A percentile compares a stretch with the other conserved stretches of the same genome.
Conservation (phyloP, 2,797 vertebrate genomes). For the Poeciliopsis presidionis region DNA sequence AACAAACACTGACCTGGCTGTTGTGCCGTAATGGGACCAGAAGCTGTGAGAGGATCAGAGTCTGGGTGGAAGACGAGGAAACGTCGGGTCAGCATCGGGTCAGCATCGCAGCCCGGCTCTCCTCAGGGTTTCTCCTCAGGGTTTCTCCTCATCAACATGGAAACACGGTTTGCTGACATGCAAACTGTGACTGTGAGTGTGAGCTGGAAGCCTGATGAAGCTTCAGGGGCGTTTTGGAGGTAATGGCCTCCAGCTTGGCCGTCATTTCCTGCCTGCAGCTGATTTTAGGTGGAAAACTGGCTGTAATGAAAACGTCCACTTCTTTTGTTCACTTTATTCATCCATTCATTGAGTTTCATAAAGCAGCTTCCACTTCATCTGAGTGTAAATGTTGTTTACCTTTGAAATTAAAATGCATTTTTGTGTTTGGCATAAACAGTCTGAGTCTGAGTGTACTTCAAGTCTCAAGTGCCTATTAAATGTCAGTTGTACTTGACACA, state of each 20-base stretch:
- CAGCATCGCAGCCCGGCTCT: not conserved
- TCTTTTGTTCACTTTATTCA: not conserved
- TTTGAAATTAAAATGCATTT: not conserved
- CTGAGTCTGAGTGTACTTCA: not conserved
- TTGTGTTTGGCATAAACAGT: not conserved
- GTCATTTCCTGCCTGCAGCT: conserved; percentile 29
- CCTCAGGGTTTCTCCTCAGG: conserved; percentile 29
- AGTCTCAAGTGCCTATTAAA: not conserved
- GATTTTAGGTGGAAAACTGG: conserved; percentile 17
- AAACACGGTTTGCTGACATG: conserved; percentile 19
- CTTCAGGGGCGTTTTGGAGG: conserved; percentile 10
- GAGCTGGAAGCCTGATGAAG: conserved; percentile 12
- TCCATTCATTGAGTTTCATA: not conserved
- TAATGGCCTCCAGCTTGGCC: conserved; percentile 26
- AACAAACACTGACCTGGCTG: conserved; percentile 65
- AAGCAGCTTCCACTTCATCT: not conserved
- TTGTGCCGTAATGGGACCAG: conserved; percentile 37
- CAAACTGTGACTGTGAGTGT: not conserved
- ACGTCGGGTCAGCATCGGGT: not conserved
- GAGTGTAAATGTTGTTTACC: not conserved
- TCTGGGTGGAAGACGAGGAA: conserved; percentile 15
- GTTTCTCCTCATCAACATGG: conserved; percentile 8
- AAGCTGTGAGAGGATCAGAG: conserved; percentile 33
- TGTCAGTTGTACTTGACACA: conserved; percentile 1
- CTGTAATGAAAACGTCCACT: not conserved